Conservation (phyloP, 2,888 invertebrate genomes). For the Dorcus hopei region DNA sequence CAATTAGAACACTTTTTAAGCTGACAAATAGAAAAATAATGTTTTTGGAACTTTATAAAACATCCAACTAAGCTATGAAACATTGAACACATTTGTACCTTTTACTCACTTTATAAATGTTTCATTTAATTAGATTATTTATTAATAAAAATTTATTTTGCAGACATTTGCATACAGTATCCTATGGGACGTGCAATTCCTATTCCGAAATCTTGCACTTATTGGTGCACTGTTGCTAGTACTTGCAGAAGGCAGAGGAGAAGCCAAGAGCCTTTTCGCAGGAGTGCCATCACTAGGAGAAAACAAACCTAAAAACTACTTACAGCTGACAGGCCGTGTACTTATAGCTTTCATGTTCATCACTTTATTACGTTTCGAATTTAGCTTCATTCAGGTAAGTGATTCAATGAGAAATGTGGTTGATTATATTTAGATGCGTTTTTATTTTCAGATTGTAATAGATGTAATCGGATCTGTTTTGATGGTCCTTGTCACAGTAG, state of each 20-base stretch:
- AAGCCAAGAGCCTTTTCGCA: conserved; percentile 93
- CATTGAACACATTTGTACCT: no score
- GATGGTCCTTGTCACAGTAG: conserved; percentile 94
- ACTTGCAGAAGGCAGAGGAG: conserved; percentile 91
- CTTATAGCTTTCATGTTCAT: conserved; percentile 98
- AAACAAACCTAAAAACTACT: conserved; percentile 94
- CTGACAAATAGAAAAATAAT: no score
- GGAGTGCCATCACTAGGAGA: conserved; percentile 91
- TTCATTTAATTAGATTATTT: no score
- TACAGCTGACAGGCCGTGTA: conserved; percentile 93
- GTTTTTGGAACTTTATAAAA: no score
- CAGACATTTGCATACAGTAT: conserved; percentile 95
- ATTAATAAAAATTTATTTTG: conserved; percentile 25
- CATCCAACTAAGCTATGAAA: no score
- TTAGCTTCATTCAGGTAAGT: conserved; percentile 79
- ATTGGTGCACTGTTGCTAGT: conserved; percentile 96
- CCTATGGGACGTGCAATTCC: conserved; percentile 96
- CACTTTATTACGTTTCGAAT: conserved; percentile 90
- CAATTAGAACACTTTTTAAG: no score
- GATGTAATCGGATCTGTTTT: conserved; percentile 90
- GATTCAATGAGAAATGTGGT: neutral
- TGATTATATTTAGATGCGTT: conserved; percentile 8
- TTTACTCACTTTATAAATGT: no score
- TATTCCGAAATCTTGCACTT: conserved; percentile 92
- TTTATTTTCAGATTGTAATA: conserved; percentile 71